These are phyloP conservation scores for Heterocephalus glaber DNA, from an alignment of 2,113 vertebrate genomes.

Conservation along the genomic window DNA sequence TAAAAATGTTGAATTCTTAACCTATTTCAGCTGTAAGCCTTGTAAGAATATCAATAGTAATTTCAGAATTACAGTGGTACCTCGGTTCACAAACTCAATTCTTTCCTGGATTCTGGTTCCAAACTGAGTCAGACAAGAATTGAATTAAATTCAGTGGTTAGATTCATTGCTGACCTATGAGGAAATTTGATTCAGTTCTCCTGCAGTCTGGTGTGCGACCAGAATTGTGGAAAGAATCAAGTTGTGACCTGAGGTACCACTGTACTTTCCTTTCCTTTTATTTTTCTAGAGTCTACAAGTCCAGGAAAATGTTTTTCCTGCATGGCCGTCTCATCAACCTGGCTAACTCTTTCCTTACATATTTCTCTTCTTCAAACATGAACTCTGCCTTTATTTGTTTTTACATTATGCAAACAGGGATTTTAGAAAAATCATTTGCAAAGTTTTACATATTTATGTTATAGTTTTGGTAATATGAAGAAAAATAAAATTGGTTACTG, in stretches of 20 bases:
- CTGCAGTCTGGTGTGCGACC: neutral
- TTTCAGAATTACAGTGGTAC: neutral
- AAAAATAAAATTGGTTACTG: constrained; percentile 8
- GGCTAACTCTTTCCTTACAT: neutral
- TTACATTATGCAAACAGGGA: neutral
- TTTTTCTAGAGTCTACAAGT: neutral
- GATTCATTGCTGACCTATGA: neutral
- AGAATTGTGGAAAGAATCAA: neutral
- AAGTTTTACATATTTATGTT: constrained; percentile 12
- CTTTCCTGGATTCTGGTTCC: neutral
- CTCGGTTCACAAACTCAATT: neutral
- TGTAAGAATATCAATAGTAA: neutral
- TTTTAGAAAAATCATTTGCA: neutral
- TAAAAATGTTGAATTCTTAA: constrained; percentile 17
- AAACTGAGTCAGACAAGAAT: neutral
- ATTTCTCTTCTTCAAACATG: constrained; percentile 25
- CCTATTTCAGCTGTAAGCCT: neutral
- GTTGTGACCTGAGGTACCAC: neutral
- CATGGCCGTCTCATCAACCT: neutral
- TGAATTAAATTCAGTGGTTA: neutral
- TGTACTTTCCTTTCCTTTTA: neutral
- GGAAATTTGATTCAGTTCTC: neutral
- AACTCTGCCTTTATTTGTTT: constrained; percentile 49
- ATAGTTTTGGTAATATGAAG: neutral
- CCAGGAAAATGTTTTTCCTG: neutral